Evolutionary conservation across 1,140 invertebrate genomes (phyloP), one percentile per base, ranked within the genome.

Genomic region (Plodia interpunctella): DNA sequence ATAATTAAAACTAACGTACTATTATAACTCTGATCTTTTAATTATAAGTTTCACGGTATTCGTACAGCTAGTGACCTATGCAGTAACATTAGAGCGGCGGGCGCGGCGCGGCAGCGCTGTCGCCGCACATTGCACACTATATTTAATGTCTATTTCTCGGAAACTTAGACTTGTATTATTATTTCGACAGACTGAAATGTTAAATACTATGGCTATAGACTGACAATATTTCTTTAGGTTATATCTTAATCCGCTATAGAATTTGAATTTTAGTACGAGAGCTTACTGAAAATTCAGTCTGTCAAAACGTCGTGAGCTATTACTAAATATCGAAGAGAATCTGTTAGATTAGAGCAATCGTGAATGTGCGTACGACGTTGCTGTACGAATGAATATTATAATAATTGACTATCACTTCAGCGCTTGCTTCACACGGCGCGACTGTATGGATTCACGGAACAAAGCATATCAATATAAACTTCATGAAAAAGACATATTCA

Each of bases 1-100:
- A 88, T 86, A 85, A 88, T 87, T 87, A 87, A 87, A 86, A 86
- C 86, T 88, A 88, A 87, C 86, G 78, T 80, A 87, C 86, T 88
- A 88, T 84, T 87, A 88, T 87, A 86, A 82, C 80, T 86, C 79
- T 87, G 75, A 78, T 71, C 72, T 67, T 76, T 80, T 74, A 70
- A 74, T 71, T 72, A 75, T 65, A 65, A 76, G 72, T 80, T 82
- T 84, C 67, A 71, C 70, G 62, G 71, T 78, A 79, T 66, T 77
- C 71, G 72, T 75, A 80, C 71, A 71, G 70, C 81, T 83, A 88
- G 79, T 72, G 65, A 76, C 75, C 81, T 80, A 76, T 72, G 69
- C 80, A 83, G 65, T 68, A 79, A 76, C 73, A 70, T 74, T 65
- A 62, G 52, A 60, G 70, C 72, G 78, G 53, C 68, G 71, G 65